Evolutionary conservation across 2,888 invertebrate genomes (phyloP), one percentile per base, ranked within the genome.

Genomic region (Xylota sylvarum): DNA sequence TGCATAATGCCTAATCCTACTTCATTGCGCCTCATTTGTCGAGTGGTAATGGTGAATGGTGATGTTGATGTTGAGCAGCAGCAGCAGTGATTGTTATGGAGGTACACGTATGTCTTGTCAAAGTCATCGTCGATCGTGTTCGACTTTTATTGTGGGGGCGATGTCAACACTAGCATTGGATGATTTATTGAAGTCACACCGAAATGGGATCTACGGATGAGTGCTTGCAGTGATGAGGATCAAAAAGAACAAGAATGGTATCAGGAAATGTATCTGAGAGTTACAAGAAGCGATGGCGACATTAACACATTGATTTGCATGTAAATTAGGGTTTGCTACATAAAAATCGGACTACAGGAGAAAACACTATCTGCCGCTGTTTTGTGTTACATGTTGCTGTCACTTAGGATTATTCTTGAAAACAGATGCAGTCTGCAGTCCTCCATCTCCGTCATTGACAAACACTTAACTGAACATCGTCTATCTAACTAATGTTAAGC

Each of bases 11-110:
- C 56, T 79, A 84, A 74, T 74, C 74, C 79, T 62, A 65, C 58
- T 64, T 84, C 73, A 84, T 73, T 79, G 79, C 67, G 73, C 56
- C 65, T 84, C 79, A 79, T 84, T 84, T 84, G 79, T 84, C 69
- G 69, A 56, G 40, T 60, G 55, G 40, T 27, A 46, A 56, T 43
- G 37, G 67, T 67, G 67, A 84, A 73, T 73, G 48, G 56, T 69
- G 40, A 23, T 23, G 23, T 23, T 3, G 23, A 23, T 23, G 46
- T n/a, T n/a, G n/a, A 32, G n/a, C 46, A 30, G 50, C n/a, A n/a
- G 17, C 14, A 55, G 32, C 12, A 37, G 23, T 56, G 48, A 69
- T 62, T 74, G 74, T 64, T 67, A 23, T 19, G 23, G 60, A 52
- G 64, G 46, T 77, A 77, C 77, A 69, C 43, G 65, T 76, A 64